Percentiles rank a stretch among this genome's conserved stretches.
Evolutionary conservation across 2,888 invertebrate genomes (phyloP).

Genomic region (Lottia scabra): DNA sequence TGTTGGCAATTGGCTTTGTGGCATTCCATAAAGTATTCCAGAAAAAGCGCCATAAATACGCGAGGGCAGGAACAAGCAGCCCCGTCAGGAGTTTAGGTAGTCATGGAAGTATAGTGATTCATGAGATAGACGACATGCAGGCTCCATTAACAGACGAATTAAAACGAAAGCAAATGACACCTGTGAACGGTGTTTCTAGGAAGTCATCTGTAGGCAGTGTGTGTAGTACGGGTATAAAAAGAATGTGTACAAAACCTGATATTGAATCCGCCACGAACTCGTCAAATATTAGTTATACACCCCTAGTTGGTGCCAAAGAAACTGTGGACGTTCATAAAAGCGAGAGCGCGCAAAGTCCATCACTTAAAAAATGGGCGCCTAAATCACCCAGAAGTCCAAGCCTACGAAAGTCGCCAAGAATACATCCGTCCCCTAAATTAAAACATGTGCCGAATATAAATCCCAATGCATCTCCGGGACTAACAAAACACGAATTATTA

Average conservation of each 20-base stretch:
- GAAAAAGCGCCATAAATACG: slow-evolving; percentile 52
- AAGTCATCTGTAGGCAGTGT: slow-evolving; percentile 51
- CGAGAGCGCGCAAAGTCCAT: slow-evolving; percentile 46
- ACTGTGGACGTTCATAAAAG: slow-evolving; percentile 41
- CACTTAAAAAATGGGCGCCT: background rate
- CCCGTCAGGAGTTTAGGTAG: slow-evolving; percentile 35
- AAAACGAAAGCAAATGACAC: slow-evolving; percentile 17
- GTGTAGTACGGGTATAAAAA: slow-evolving; percentile 40
- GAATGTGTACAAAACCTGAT: slow-evolving; percentile 44
- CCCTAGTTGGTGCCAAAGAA: slow-evolving; percentile 42
- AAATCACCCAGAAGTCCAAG: background rate
- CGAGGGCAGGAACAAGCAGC: slow-evolving; percentile 52
- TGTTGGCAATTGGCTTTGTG: slow-evolving; percentile 52
- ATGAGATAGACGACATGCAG: slow-evolving; percentile 55
- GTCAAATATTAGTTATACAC: slow-evolving; percentile 45
- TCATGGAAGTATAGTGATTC: slow-evolving; percentile 20
- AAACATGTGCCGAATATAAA: slow-evolving; percentile 32
- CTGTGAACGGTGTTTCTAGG: slow-evolving; percentile 24
- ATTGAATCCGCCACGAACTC: slow-evolving; percentile 40
- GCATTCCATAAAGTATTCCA: slow-evolving; percentile 53
- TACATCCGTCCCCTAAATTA: slow-evolving; percentile 48
- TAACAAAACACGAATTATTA: slow-evolving; percentile 49
- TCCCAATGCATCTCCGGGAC: slow-evolving; percentile 29
- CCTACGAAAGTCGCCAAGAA: slow-evolving; percentile 45
- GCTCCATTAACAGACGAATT: slow-evolving; percentile 50